These are phyloP conservation scores for Epinotia ramella DNA, from an alignment of 2,888 invertebrate species.

Conservation along the genomic window DNA sequence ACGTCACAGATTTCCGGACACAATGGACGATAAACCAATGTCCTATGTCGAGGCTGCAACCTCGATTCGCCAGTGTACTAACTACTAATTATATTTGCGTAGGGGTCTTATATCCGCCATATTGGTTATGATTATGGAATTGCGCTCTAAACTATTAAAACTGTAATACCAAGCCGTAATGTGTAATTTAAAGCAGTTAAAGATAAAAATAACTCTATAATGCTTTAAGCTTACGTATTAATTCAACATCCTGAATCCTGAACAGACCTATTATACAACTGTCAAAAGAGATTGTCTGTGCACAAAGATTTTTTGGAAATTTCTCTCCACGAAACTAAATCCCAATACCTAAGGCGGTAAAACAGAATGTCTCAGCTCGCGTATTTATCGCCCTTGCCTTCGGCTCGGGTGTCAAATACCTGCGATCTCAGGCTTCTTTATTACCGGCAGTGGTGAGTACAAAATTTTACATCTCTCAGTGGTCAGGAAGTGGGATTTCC, in stretches of 20 bases:
- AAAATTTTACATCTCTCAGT: too few relatives aligned
- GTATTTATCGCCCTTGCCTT: too few relatives aligned
- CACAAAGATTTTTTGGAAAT: conserved; percentile 1
- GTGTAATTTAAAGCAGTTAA: background rate
- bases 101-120: conserved; percentile 18
- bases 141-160: background rate
- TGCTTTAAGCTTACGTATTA: background rate
- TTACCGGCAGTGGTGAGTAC: too few relatives aligned
- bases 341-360: background rate
- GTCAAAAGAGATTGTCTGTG: background rate
- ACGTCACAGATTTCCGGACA: conserved; percentile 41
- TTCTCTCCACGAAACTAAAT: background rate
- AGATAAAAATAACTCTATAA: conserved; percentile 14
- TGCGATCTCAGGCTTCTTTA: too few relatives aligned
- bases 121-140: conserved; percentile 11
- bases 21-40: conserved; percentile 42
- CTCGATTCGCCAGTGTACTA: conserved; percentile 34
- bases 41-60: conserved; percentile 36
- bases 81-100: conserved; percentile 27
- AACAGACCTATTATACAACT: background rate
- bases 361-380: too few relatives aligned
- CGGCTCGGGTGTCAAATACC: too few relatives aligned
- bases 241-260: background rate
- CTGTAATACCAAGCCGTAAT: background rate
- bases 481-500: too few relatives aligned